A percentile compares a stretch with the other conserved stretches of the same genome.
phyloP scores from a whole-genome alignment of 2,797 vertebrate genomes.

The Girardinus metallicus region DNA sequence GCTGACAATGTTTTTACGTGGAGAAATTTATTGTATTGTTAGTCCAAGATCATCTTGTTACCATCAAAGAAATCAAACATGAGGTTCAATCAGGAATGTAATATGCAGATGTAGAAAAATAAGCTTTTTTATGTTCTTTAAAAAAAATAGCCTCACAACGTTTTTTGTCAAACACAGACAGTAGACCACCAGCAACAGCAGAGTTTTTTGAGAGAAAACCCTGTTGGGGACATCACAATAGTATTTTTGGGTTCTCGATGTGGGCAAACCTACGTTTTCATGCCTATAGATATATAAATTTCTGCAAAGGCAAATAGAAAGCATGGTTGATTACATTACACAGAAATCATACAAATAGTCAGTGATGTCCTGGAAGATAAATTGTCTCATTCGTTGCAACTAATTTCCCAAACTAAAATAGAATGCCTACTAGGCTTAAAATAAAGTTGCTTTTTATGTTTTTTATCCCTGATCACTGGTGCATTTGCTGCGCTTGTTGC shows the following conservation, averaged over 20 bases:
- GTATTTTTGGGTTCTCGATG: not conserved
- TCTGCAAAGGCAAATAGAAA: not conserved
- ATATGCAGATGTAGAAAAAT: not conserved
- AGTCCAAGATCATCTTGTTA: not conserved
- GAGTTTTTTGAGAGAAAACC: not conserved
- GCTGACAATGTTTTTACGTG: not conserved
- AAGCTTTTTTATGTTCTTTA: too few relatives aligned
- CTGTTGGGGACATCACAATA: not conserved
- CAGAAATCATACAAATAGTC: not conserved
- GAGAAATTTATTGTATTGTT: not conserved
- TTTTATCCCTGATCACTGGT: not conserved
- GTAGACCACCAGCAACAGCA: not conserved
- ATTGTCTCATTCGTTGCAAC: not conserved
- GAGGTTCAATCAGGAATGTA: not conserved
- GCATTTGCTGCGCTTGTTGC: not conserved
- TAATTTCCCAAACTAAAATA: not conserved
- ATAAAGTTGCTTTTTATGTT: not conserved
- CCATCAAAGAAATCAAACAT: not conserved
- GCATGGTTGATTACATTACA: not conserved
- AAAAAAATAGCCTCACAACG: too few relatives aligned
- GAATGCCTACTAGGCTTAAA: not conserved
- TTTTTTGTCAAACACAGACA: not conserved
- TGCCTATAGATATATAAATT: not conserved
- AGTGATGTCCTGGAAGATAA: not conserved
- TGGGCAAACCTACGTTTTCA: not conserved